phyloP scores from a whole-genome alignment of 1,140 invertebrate species.

The Euwallacea fornicatus region DNA sequence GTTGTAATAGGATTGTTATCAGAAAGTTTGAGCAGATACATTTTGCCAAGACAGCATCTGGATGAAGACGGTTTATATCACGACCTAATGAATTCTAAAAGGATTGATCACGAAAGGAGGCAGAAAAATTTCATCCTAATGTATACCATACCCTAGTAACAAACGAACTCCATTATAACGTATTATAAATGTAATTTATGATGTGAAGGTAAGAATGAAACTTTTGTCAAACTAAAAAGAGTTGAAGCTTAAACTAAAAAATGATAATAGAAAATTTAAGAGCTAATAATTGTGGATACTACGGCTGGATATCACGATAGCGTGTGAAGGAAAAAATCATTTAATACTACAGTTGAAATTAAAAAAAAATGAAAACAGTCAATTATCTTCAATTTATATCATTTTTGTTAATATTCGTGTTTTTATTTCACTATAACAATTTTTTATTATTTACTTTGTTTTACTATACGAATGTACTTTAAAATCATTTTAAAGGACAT shows the following conservation, averaged over 20 bases:
- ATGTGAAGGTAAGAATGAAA: neutral
- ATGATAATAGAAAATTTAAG: neutral
- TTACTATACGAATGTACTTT: neutral
- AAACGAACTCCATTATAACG: neutral
- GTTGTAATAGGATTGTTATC: neutral
- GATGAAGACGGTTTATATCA: neutral
- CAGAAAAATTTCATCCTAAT: neutral
- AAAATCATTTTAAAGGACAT: neutral
- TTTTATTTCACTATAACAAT: no score
- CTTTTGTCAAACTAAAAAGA: neutral
- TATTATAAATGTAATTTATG: neutral
- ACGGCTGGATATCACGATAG: neutral
- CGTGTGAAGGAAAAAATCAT: neutral
- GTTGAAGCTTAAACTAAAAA: neutral
- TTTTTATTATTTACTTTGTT: no score
- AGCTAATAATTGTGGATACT: neutral
- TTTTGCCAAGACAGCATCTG: neutral
- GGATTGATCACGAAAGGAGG: neutral
- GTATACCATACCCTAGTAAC: neutral
- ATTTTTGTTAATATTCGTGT: neutral
- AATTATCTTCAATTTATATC: neutral
- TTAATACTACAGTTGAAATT: neutral
- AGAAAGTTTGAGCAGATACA: neutral
- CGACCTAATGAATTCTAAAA: neutral
- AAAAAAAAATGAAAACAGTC: neutral